These are phyloP conservation scores for Rhopalosiphum padi DNA, from an alignment of 1,140 invertebrate species.

Conservation along the genomic window DNA sequence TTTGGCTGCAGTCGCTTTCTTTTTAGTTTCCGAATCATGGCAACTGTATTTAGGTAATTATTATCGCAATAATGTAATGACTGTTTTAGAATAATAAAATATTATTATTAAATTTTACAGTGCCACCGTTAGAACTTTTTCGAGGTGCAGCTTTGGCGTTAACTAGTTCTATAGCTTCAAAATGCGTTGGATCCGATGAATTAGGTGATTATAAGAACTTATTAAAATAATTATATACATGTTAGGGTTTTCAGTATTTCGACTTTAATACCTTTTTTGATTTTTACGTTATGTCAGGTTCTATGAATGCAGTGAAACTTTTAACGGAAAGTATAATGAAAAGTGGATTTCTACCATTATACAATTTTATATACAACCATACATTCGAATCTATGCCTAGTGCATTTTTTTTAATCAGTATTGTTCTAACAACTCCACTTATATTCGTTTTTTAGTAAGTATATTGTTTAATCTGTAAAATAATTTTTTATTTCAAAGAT, in stretches of 20 bases:
- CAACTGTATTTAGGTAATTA: slow-evolving; percentile 60
- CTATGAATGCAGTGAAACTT: slow-evolving; percentile 47
- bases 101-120: slow-evolving; percentile 36
- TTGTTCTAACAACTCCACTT: slow-evolving; percentile 40
- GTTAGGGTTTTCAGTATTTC: neutral
- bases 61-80: neutral
- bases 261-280: neutral
- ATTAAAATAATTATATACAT: neutral
- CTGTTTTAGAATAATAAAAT: neutral
- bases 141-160: slow-evolving; percentile 38
- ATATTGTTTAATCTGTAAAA: no score
- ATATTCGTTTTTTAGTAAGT: slow-evolving; percentile 54
- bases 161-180: slow-evolving; percentile 50
- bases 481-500: neutral
- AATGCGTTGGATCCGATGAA: slow-evolving; percentile 48
- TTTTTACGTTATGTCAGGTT: neutral
- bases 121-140: slow-evolving; percentile 55
- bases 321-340: slow-evolving; percentile 33
- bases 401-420: slow-evolving; percentile 58
- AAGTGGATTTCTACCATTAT: slow-evolving; percentile 53
- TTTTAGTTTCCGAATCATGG: slow-evolving; percentile 58
- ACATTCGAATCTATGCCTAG: slow-evolving; percentile 52
- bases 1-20: slow-evolving; percentile 58
- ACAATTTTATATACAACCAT: slow-evolving; percentile 51
- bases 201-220: slow-evolving; percentile 32